These are phyloP conservation scores for Nibea coibor DNA, from an alignment of 2,113 vertebrate species.

Conservation along the genomic window DNA sequence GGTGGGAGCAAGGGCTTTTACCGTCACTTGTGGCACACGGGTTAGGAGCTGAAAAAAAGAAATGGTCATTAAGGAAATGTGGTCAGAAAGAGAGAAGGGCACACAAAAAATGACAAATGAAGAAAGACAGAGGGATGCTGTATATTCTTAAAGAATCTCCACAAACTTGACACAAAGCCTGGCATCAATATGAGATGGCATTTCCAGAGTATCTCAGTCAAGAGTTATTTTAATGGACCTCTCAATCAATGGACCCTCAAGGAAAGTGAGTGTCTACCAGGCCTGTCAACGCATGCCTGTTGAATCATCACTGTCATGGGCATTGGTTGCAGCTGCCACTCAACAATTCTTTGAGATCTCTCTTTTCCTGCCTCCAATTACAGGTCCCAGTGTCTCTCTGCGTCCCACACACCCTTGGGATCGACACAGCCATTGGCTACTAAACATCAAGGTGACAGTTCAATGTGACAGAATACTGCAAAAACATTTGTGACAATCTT, in stretches of 20 bases:
- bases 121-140: neutral
- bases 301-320: conserved; percentile 53
- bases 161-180: neutral
- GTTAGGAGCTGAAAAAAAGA: conserved; percentile 87
- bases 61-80: conserved; percentile 1
- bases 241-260: conserved; percentile 10
- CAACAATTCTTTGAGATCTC: conserved; percentile 30
- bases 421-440: conserved; percentile 2
- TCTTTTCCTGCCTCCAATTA: conserved; percentile 33
- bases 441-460: conserved; percentile 41
- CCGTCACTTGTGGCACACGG: conserved; percentile 91
- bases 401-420: conserved; percentile 9
- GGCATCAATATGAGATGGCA: neutral
- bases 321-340: conserved; percentile 60
- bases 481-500: conserved; percentile 26
- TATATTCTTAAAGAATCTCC: neutral
- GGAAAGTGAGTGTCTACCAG: neutral
- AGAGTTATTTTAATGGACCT: conserved; percentile 19
- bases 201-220: conserved; percentile 19
- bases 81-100: neutral
- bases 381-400: conserved; percentile 9
- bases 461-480: conserved; percentile 5
- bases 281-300: conserved; percentile 43
- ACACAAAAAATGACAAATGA: neutral
- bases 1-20: conserved; percentile 92